phyloP scores from a whole-genome alignment of 1,140 invertebrate species.

The Drosophila burlai region DNA sequence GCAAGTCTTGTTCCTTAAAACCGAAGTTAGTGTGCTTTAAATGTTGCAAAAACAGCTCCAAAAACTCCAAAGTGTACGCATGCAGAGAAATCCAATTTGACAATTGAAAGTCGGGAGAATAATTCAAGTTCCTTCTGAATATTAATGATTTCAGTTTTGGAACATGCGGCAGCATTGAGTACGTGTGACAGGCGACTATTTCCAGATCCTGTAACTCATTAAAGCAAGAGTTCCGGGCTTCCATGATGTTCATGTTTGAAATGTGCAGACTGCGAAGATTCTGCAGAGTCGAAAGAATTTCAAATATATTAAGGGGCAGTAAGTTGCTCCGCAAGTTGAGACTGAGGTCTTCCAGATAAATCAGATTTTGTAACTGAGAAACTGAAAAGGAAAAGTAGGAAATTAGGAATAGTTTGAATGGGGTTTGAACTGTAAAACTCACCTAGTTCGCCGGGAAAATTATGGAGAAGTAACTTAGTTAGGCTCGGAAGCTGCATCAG shows the following conservation, averaged over 20 bases:
- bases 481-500: background rate
- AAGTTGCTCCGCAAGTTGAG: background rate
- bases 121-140: background rate
- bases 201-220: background rate
- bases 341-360: conserved; percentile 1
- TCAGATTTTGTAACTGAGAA: background rate
- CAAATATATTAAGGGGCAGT: background rate
- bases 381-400: background rate
- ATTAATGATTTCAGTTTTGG: background rate
- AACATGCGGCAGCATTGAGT: background rate
- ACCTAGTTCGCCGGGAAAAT: background rate
- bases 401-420: background rate
- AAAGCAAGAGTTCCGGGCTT: background rate
- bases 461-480: conserved; percentile 1
- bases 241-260: conserved; percentile 1
- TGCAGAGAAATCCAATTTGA: conserved; percentile 2
- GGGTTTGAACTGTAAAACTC: background rate
- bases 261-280: background rate
- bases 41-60: background rate
- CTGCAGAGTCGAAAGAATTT: background rate
- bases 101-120: background rate
- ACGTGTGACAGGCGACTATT: background rate
- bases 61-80: background rate
- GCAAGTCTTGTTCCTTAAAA: background rate
- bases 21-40: background rate